Conservation (phyloP, 2,797 vertebrate species). For the Synaphobranchus kaupii region DNA sequence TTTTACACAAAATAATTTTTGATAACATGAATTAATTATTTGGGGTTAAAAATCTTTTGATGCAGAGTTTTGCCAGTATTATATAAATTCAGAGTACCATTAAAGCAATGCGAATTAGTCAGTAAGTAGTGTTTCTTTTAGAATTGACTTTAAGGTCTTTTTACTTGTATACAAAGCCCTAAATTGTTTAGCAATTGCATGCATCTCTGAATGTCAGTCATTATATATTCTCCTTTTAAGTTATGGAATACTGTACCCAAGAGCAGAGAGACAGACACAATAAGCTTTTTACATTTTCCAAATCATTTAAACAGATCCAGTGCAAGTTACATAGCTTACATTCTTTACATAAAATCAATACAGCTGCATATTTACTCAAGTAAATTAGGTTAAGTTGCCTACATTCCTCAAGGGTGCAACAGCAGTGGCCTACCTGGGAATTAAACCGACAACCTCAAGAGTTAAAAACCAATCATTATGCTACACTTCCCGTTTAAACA, state of each 20-base stretch:
- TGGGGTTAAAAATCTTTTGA: neutral
- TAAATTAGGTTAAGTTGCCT: neutral
- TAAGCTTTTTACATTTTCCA: no score
- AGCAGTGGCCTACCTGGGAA: neutral
- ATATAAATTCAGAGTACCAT: neutral
- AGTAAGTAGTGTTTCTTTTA: neutral
- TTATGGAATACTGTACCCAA: no score
- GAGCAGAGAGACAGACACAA: no score
- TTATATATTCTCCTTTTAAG: neutral
- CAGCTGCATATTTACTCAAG: neutral
- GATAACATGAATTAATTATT: neutral
- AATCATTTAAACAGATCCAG: neutral
- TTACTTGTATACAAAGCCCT: neutral
- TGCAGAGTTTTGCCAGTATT: neutral
- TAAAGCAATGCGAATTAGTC: neutral
- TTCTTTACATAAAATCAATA: neutral
- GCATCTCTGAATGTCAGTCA: neutral
- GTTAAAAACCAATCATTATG: neutral
- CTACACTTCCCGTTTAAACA: neutral
- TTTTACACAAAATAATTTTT: neutral
- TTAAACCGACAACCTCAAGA: neutral
- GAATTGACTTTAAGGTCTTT: neutral
- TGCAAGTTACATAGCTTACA: neutral
- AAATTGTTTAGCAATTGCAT: neutral
- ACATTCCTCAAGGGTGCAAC: neutral